phyloP scores from a whole-genome alignment of 1,140 invertebrate species.

The Phenacoccus solenopsis region DNA sequence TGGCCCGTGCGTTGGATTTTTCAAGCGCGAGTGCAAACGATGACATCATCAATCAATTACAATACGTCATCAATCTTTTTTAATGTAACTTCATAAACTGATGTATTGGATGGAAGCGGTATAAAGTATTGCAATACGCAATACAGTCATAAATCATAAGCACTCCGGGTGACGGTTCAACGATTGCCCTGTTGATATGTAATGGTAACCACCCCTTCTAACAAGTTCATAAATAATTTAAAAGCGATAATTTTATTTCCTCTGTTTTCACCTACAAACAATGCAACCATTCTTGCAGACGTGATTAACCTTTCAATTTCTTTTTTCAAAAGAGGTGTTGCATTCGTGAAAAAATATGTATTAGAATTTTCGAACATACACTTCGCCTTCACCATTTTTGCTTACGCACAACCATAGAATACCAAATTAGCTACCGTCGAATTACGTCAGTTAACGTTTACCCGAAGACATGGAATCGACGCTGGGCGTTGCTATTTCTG shows the following conservation, averaged over 20 bases:
- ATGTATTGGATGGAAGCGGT: not conserved
- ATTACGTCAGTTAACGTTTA: too few species aligned
- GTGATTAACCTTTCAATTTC: not conserved
- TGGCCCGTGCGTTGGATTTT: not conserved
- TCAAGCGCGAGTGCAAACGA: not conserved
- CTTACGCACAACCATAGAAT: too few species aligned
- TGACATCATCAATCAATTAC: constrained; percentile 13
- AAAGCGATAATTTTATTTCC: not conserved
- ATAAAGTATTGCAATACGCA: too few species aligned
- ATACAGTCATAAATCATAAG: constrained; percentile 11
- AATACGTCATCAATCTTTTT: constrained; percentile 18
- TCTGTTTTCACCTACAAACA: not conserved
- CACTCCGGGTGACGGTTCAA: constrained; percentile 5
- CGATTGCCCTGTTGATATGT: constrained; percentile 11
- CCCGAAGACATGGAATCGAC: too few species aligned
- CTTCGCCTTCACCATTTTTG: too few species aligned
- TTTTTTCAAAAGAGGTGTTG: too few species aligned
- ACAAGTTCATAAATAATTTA: constrained; percentile 16
- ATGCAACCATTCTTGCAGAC: too few species aligned
- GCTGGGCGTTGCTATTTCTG: too few species aligned
- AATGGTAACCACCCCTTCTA: not conserved
- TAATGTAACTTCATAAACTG: constrained; percentile 10
- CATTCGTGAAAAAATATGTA: too few species aligned
- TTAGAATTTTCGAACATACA: too few species aligned
- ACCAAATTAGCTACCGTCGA: too few species aligned